Conservation (phyloP, 2,797 vertebrate genomes). For the Cynopterus sphinx region DNA sequence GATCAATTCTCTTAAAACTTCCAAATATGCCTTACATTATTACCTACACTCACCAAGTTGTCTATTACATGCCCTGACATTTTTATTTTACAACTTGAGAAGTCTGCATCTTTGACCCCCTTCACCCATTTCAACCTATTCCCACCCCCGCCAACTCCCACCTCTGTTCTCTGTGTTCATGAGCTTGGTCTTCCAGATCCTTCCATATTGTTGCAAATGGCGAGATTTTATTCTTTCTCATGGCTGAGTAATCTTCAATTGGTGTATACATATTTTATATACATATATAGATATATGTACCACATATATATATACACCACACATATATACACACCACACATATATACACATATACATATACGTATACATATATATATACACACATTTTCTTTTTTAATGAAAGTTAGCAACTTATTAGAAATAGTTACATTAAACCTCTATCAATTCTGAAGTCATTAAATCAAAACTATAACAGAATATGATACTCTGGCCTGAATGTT, state of each 20-base stretch:
- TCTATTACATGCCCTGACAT: background rate
- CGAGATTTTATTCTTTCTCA: background rate
- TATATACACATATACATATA: too few species aligned
- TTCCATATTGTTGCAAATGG: background rate
- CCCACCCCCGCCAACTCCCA: too few species aligned
- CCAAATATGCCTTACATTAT: background rate
- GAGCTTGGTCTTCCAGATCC: background rate
- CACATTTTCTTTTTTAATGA: background rate
- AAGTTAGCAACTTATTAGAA: background rate
- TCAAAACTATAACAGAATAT: background rate
- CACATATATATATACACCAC: background rate
- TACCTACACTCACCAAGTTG: background rate
- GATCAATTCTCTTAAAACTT: background rate
- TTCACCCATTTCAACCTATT: background rate
- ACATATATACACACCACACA: too few species aligned
- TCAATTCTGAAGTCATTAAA: background rate
- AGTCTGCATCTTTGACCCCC: background rate
- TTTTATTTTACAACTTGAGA: background rate
- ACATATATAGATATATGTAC: too few species aligned
- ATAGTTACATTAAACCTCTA: background rate
- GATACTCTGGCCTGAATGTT: background rate
- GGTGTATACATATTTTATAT: too few species aligned
- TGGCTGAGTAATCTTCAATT: background rate
- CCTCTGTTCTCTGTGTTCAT: background rate
- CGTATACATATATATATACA: background rate